A percentile compares a stretch with the other conserved stretches of the same genome.
Conservation (phyloP, 2,797 vertebrate species). For the Liparis tanakae region DNA sequence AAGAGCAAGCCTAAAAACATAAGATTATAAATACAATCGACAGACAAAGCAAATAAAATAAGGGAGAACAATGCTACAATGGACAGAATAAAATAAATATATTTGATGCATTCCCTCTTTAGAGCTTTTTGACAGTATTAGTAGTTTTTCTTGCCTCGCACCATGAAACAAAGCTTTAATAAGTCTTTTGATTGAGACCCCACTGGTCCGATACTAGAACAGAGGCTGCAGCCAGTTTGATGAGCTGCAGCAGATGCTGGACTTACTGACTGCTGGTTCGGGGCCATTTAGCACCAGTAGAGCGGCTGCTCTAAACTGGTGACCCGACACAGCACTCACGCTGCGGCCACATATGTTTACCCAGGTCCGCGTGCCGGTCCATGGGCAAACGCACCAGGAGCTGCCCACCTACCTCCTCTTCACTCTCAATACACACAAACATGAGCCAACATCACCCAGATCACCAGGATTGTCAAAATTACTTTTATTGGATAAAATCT, state of each 20-base stretch:
- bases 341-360: slow-evolving; percentile 35
- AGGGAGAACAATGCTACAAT: too few relatives aligned
- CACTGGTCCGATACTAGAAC: neutral
- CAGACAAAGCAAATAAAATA: too few relatives aligned
- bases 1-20: too few relatives aligned
- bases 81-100: too few relatives aligned
- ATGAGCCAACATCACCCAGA: neutral
- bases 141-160: neutral
- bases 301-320: slow-evolving; percentile 44
- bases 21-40: too few relatives aligned
- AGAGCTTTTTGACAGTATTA: neutral
- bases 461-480: slow-evolving; percentile 31
- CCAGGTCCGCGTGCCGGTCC: neutral
- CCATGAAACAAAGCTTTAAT: neutral
- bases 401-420: neutral
- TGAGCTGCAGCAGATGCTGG: slow-evolving; percentile 47
- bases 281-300: slow-evolving; percentile 39
- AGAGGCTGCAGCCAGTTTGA: slow-evolving; percentile 10
- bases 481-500: slow-evolving; percentile 57
- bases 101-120: neutral
- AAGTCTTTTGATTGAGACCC: neutral
- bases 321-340: slow-evolving; percentile 27
- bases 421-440: neutral
- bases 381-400: neutral
- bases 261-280: slow-evolving; percentile 16